A percentile compares a stretch with the other conserved stretches of the same genome.
Evolutionary conservation across 2,888 invertebrate species (phyloP).

Genomic region (Cancer borealis): DNA sequence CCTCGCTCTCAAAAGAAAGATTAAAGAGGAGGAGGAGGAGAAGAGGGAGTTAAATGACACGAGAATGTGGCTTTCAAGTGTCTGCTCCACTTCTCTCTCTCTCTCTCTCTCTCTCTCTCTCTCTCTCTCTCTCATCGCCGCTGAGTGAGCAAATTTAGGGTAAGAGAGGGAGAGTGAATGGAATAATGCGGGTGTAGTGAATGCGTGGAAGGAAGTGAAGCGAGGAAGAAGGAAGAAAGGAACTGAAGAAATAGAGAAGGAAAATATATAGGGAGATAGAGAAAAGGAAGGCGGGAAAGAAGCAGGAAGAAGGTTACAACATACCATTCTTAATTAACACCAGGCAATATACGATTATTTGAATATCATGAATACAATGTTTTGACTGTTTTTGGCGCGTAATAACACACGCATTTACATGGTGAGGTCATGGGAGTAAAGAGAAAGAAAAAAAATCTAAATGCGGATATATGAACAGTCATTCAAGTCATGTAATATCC

Average conservation of each 20-base stretch:
- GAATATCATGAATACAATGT: too few relatives aligned
- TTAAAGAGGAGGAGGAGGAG: not conserved
- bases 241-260: not conserved
- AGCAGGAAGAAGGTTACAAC: too few relatives aligned
- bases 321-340: too few relatives aligned
- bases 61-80: slow-evolving; percentile 22
- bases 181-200: not conserved
- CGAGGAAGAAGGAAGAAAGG: not conserved
- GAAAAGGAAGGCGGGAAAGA: not conserved
- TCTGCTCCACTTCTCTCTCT: slow-evolving; percentile 29
- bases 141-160: too few relatives aligned
- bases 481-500: too few relatives aligned
- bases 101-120: slow-evolving; percentile 54
- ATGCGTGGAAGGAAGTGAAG: not conserved
- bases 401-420: too few relatives aligned
- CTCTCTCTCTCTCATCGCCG: slow-evolving; percentile 25
- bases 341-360: too few relatives aligned
- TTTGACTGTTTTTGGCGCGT: too few relatives aligned
- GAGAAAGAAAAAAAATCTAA: too few relatives aligned
- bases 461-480: too few relatives aligned
- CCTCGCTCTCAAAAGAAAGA: slow-evolving; percentile 9
- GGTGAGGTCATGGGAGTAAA: too few relatives aligned
- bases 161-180: too few relatives aligned
- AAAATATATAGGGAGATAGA: not conserved
- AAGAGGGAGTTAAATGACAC: not conserved